Base-by-base conservation (phyloP, 2,888 invertebrate genomes). In the Limenitis camilla region DNA sequence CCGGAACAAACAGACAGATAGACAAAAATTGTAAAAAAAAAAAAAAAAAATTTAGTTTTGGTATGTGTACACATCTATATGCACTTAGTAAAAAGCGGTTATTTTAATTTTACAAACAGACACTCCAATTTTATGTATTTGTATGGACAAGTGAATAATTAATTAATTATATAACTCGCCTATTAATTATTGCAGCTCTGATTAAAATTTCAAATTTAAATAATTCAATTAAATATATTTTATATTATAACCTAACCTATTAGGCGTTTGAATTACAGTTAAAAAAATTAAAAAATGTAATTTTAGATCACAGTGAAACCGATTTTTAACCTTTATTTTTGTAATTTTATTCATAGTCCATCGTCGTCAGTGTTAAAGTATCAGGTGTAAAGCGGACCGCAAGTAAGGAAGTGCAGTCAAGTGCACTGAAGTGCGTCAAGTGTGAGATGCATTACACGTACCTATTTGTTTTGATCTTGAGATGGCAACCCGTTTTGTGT, bases 401-500 rank as follows among this genome's bases (percentile, higher is more conserved):
- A 47, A 50, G 36, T 41, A 46, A 44, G 53, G 53, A 55, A 55
- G 48, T 44, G 48, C 33, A 48, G 40, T 52, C 52, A 55, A 55
- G 52, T 45, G 51, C 40, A n/a, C 39, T 45, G 32, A 48, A 52
- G 52, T 52, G 47, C 45, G 48, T 36, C 45, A 30, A 9, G 47
- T 19, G 28, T 30, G 39, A 50, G 46, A 42, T 40, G 42, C 47
- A 35, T 10, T 31, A 51, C 54, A 40, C 43, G 33, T 29, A 11
- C 29, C 38, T 53, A 27, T 49, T 51, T 51, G 39, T 46, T 11
- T 36, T 55, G 31, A 47, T 50, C 51, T 51, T 40, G 39, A 45
- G 30, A 45, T 19, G 9, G 9, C 9, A 45, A 11, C 1, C 36
- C 10, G 8, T 10, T 38, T 4, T 11, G 11, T n/a, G 36, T 36